Evolutionary conservation across 2,888 invertebrate genomes (phyloP).

Genomic region (Agrochola circellaris): DNA sequence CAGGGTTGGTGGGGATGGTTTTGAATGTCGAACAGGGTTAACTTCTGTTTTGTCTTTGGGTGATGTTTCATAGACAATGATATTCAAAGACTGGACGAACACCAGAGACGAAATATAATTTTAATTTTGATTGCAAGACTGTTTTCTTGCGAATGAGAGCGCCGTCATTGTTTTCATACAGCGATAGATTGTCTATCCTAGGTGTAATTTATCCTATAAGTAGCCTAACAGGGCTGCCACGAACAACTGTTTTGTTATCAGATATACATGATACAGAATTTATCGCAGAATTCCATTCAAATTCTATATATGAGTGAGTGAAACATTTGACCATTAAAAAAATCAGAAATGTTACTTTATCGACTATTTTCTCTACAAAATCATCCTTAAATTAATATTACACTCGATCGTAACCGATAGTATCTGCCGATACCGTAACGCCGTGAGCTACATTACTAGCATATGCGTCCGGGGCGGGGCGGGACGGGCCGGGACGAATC

Average conservation of each 20-base stretch:
- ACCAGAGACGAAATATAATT: background rate
- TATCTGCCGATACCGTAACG: conserved; percentile 37
- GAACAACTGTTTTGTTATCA: background rate
- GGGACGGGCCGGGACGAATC: conserved; percentile 46
- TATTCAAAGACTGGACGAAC: background rate
- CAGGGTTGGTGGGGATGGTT: conserved; percentile 6
- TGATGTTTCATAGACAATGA: background rate
- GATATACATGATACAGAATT: background rate
- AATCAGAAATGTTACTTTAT: background rate
- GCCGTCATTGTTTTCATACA: background rate
- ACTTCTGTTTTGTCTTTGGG: background rate
- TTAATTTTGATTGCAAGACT: background rate
- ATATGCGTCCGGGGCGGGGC: conserved; percentile 54
- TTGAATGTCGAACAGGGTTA: background rate
- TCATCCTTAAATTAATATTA: conserved; percentile 17
- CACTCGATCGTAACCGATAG: conserved; percentile 15
- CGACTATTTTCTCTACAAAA: background rate
- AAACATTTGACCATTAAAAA: background rate
- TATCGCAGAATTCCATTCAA: background rate
- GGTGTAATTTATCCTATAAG: background rate
- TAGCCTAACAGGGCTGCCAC: background rate
- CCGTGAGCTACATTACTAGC: conserved; percentile 39
- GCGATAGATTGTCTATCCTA: background rate
- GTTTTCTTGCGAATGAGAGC: background rate
- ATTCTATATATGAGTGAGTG: background rate